A percentile compares a stretch with the other conserved stretches of the same genome.
Conservation (phyloP, 2,113 vertebrate genomes). For the Microtus richardsoni region DNA sequence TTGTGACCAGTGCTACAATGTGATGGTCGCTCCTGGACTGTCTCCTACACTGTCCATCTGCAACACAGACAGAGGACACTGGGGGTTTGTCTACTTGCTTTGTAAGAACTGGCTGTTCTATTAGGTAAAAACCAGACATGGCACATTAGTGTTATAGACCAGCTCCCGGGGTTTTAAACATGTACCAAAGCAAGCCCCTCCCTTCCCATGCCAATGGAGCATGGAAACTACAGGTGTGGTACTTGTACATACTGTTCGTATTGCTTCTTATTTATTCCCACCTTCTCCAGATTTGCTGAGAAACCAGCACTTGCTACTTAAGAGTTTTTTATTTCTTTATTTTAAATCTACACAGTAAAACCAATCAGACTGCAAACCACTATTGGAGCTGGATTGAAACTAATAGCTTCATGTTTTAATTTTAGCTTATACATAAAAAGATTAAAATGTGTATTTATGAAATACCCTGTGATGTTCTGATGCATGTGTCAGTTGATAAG, state of each 20-base stretch:
- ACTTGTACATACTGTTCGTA: background rate
- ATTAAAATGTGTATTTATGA: background rate
- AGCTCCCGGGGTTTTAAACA: background rate
- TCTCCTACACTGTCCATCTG: background rate
- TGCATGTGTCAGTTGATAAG: background rate
- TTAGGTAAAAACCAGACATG: no score
- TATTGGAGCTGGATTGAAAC: constrained; percentile 62
- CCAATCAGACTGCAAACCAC: constrained; percentile 47
- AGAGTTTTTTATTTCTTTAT: constrained; percentile 45
- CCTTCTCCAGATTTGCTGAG: constrained; percentile 30
- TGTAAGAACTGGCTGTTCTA: background rate
- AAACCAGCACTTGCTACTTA: constrained; percentile 45
- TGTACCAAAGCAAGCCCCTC: background rate
- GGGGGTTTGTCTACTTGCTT: background rate
- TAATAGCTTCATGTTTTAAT: background rate
- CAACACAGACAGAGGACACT: background rate
- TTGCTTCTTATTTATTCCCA: constrained; percentile 5
- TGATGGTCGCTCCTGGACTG: background rate
- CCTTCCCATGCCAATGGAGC: background rate
- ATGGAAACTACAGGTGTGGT: background rate
- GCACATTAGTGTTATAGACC: background rate
- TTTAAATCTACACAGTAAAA: constrained; percentile 63
- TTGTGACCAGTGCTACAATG: background rate
- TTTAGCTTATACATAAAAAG: background rate
- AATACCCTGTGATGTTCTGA: background rate